Evolutionary conservation across 2,888 invertebrate species (phyloP).

Genomic region (Dioctria rufipes): DNA sequence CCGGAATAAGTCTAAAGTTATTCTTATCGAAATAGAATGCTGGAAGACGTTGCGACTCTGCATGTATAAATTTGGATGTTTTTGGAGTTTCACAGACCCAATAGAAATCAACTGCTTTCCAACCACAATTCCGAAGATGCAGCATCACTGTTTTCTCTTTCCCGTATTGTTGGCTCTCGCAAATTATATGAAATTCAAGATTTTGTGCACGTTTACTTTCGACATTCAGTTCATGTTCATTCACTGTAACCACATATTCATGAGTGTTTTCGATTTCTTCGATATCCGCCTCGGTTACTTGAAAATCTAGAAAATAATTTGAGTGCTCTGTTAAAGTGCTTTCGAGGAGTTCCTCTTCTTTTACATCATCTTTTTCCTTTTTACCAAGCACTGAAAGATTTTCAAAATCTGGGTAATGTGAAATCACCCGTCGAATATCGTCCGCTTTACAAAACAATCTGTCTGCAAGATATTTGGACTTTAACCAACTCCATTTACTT

Average conservation of each 20-base stretch:
- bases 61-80: not conserved
- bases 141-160: constrained; percentile 11
- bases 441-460: constrained; percentile 11
- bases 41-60: not conserved
- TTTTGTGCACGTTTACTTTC: not conserved
- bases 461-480: constrained; percentile 51
- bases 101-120: constrained; percentile 45
- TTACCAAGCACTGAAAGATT: not conserved
- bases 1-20: constrained; percentile 34
- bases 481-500: constrained; percentile 43
- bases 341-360: not conserved
- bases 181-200: not conserved
- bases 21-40: constrained; percentile 57
- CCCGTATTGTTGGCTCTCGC: not conserved
- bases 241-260: not conserved
- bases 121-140: constrained; percentile 46
- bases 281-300: not conserved
- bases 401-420: constrained; percentile 39
- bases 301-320: not conserved
- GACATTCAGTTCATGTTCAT: not conserved
- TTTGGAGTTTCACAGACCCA: constrained; percentile 10
- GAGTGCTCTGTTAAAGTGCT: not conserved
- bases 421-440: constrained; percentile 26
- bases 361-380: not conserved
- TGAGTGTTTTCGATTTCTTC: not conserved